Percentiles rank a stretch among this genome's conserved stretches.
Evolutionary conservation across 30 jellyfish, hydroid and myxozoan genomes (phyloP).

Genomic region (Aurelia coerulea): DNA sequence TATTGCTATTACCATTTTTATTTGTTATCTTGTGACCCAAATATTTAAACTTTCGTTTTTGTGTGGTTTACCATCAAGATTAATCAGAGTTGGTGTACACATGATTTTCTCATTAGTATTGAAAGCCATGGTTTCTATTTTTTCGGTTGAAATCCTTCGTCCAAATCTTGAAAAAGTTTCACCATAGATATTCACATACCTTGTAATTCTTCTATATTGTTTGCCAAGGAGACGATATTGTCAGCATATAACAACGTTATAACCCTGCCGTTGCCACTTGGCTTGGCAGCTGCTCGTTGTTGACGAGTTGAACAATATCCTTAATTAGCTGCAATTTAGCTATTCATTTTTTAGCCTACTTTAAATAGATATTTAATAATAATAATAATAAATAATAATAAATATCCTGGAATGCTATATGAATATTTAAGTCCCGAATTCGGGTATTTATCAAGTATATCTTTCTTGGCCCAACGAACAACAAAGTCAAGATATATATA

Average conservation of each 20-base stretch:
- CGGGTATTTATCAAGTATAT: neutral
- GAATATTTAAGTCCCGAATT: neutral
- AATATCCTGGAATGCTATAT: neutral
- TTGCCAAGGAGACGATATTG: neutral
- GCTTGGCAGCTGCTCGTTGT: neutral
- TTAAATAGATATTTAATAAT: too few relatives aligned
- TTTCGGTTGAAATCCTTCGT: neutral
- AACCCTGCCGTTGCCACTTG: neutral
- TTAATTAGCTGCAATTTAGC: too few relatives aligned
- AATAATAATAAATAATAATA: too few relatives aligned
- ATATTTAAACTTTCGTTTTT: too few relatives aligned
- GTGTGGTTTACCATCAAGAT: too few relatives aligned
- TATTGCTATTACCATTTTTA: too few relatives aligned
- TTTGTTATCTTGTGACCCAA: too few relatives aligned
- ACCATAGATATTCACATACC: too few relatives aligned
- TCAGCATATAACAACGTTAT: neutral
- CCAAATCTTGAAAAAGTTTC: neutral
- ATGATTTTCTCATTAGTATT: too few relatives aligned
- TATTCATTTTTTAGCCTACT: too few relatives aligned
- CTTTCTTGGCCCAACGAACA: neutral
- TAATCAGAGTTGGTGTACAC: too few relatives aligned
- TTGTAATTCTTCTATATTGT: neutral
- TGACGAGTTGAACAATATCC: conserved; percentile 6
- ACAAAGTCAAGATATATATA: too few relatives aligned
- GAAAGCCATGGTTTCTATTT: neutral